phyloP scores from a whole-genome alignment of 1,140 invertebrate genomes.

The Tachypleus tridentatus region DNA sequence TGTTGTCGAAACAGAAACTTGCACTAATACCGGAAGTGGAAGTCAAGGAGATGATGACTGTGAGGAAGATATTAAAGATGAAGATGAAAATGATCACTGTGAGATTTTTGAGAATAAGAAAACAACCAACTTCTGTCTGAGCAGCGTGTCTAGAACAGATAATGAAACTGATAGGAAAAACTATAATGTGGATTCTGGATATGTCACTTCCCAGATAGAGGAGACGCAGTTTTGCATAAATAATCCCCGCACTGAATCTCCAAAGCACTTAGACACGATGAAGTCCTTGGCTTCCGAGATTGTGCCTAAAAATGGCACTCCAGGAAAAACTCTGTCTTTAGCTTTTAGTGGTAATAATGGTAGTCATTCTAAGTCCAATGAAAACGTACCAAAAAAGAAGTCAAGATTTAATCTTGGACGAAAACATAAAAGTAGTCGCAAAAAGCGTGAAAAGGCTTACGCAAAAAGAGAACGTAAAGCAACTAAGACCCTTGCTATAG shows the following conservation, averaged over 20 bases:
- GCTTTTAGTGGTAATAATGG: not conserved
- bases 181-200: conserved; percentile 47
- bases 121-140: conserved; percentile 5
- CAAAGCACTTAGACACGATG: not conserved
- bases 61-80: conserved; percentile 8
- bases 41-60: conserved; percentile 22
- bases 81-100: not conserved
- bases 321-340: not conserved
- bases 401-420: conserved; percentile 25
- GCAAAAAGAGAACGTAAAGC: conserved; percentile 94
- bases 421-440: conserved; percentile 63
- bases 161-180: conserved; percentile 51
- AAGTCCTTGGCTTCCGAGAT: too few relatives aligned
- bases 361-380: not conserved
- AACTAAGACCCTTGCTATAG: conserved; percentile 96
- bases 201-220: conserved; percentile 49
- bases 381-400: conserved; percentile 15
- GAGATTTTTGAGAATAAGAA: not conserved
- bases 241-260: conserved; percentile 3
- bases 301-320: not conserved
- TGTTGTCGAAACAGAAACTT: conserved; percentile 9
- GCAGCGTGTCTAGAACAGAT: conserved; percentile 32
- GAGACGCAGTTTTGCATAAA: conserved; percentile 20
- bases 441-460: conserved; percentile 86
- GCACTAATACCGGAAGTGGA: conserved; percentile 15